Percentiles rank a stretch among this genome's conserved stretches.
These are phyloP conservation scores for Coelopa frigida DNA, from an alignment of 1,140 invertebrate genomes.

Conservation along the genomic window DNA sequence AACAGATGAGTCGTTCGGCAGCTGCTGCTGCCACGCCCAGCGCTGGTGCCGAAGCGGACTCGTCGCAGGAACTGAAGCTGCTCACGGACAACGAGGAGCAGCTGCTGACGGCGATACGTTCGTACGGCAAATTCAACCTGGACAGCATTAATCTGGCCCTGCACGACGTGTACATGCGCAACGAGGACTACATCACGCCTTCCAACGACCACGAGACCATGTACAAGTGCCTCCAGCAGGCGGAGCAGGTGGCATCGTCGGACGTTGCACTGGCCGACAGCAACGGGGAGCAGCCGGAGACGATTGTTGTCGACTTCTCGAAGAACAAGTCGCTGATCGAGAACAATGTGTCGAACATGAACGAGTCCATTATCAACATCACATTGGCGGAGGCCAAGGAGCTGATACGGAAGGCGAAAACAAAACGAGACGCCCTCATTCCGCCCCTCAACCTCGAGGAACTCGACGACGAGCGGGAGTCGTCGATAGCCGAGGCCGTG, in stretches of 20 bases:
- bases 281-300: slow-evolving; percentile 40
- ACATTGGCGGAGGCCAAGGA: slow-evolving; percentile 39
- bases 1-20: slow-evolving; percentile 15
- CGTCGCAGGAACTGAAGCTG: slow-evolving; percentile 1
- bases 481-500: slow-evolving; percentile 37
- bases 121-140: slow-evolving; percentile 48
- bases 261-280: slow-evolving; percentile 12
- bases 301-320: slow-evolving; percentile 49
- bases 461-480: slow-evolving; percentile 38
- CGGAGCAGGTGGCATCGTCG: background rate
- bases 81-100: slow-evolving; percentile 30
- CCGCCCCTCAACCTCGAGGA: slow-evolving; percentile 36
- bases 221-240: slow-evolving; percentile 38
- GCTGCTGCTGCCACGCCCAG: background rate
- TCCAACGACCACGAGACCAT: slow-evolving; percentile 45
- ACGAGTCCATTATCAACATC: slow-evolving; percentile 39
- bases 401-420: slow-evolving; percentile 26
- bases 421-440: slow-evolving; percentile 26
- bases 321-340: slow-evolving; percentile 38
- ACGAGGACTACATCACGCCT: slow-evolving; percentile 40
- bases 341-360: slow-evolving; percentile 26
- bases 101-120: slow-evolving; percentile 44
- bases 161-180: slow-evolving; percentile 26
- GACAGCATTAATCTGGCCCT: slow-evolving; percentile 28
- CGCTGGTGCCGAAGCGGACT: slow-evolving; percentile 3